A percentile compares a stretch with the other conserved stretches of the same genome.
Conservation (phyloP, 2,113 vertebrate genomes). For the Microcebus jonahi region DNA sequence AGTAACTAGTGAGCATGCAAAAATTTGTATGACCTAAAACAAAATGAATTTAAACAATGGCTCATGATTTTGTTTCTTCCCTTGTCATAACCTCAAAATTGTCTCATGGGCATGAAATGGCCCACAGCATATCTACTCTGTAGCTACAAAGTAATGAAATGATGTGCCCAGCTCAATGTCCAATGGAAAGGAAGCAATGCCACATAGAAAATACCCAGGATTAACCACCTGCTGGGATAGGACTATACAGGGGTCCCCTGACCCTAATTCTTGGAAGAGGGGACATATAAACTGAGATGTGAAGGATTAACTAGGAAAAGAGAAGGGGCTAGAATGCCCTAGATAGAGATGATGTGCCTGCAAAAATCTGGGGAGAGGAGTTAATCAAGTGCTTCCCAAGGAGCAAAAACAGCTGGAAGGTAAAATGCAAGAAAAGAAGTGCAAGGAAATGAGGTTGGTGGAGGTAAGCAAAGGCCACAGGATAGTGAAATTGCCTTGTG, state of each 20-base stretch:
- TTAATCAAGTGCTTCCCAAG: not conserved
- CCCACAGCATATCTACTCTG: not conserved
- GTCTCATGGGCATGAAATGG: not conserved
- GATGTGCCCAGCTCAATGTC: not conserved
- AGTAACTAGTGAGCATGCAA: not conserved
- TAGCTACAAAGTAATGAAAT: not conserved
- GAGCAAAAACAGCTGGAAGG: not conserved
- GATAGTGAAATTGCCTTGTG: not conserved
- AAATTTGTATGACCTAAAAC: not conserved
- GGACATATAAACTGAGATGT: not conserved
- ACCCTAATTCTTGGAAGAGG: not conserved
- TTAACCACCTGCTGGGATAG: not conserved
- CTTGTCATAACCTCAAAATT: conserved; percentile 16
- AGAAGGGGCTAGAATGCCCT: not conserved
- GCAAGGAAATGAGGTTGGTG: not conserved
- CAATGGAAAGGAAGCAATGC: not conserved
- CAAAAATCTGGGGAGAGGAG: not conserved
- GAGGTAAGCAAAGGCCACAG: not conserved
- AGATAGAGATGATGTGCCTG: not conserved
- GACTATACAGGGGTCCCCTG: not conserved
- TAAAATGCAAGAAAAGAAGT: not conserved
- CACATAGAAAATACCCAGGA: not conserved
- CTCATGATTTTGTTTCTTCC: not conserved
- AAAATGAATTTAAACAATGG: not conserved
- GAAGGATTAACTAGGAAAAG: not conserved